Evolutionary conservation across 2,888 invertebrate genomes (phyloP).

Genomic region (Mamestra brassicae): DNA sequence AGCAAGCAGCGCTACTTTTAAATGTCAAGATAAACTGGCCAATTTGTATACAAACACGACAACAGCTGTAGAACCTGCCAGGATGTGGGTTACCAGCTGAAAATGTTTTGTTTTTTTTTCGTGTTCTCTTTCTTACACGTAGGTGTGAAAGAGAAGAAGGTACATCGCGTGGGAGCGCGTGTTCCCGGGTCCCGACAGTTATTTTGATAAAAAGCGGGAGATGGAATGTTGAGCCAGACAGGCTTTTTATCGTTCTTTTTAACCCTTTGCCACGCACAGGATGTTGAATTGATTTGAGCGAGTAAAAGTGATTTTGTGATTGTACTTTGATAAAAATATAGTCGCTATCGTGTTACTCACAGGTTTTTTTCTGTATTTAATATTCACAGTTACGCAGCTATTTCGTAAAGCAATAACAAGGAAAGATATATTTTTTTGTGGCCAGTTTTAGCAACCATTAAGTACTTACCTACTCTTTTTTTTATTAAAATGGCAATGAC

Average conservation of each 20-base stretch:
- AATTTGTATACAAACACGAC: slow-evolving; percentile 29
- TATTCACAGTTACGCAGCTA: background rate
- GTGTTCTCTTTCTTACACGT: slow-evolving; percentile 35
- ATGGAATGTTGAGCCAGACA: slow-evolving; percentile 47
- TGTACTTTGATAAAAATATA: background rate
- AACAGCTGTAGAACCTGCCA: slow-evolving; percentile 65
- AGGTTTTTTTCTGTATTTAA: background rate
- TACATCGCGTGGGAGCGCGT: slow-evolving; percentile 46
- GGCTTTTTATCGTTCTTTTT: background rate
- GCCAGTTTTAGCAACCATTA: background rate
- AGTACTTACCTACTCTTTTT: too few relatives aligned
- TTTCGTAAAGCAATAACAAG: background rate
- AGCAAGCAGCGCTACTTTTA: slow-evolving; percentile 14
- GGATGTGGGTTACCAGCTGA: slow-evolving; percentile 66
- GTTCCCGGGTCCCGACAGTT: slow-evolving; percentile 55
- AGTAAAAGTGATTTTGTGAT: slow-evolving; percentile 8
- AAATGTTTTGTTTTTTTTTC: slow-evolving; percentile 55
- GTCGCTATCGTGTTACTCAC: slow-evolving; percentile 7
- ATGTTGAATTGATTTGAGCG: slow-evolving; percentile 1
- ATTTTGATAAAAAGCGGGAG: slow-evolving; percentile 60
- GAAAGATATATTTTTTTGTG: background rate
- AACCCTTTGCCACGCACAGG: background rate
- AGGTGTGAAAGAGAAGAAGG: slow-evolving; percentile 29
- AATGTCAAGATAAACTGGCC: background rate
- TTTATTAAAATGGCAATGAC: too few relatives aligned